These are phyloP conservation scores for Ochropleura plecta DNA, from an alignment of 2,888 invertebrate species.

Conservation along the genomic window DNA sequence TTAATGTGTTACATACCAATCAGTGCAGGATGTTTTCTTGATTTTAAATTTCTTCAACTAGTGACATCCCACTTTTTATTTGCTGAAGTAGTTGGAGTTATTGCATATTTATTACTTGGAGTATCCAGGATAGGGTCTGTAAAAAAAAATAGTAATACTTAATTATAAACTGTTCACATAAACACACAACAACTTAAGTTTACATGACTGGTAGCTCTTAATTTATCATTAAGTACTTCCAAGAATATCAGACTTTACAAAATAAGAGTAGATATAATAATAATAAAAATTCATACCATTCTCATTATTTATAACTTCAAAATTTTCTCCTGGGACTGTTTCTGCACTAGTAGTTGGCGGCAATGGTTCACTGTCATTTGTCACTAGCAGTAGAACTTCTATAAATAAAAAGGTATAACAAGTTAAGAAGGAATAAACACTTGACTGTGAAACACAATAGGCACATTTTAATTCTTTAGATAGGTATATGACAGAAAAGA, in stretches of 20 bases:
- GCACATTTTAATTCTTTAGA: not conserved
- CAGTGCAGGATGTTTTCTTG: conserved; percentile 16
- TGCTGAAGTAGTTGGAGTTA: not conserved
- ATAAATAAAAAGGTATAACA: not conserved
- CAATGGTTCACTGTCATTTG: not conserved
- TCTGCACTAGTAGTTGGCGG: not conserved
- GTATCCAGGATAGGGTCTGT: not conserved
- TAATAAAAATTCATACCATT: not conserved
- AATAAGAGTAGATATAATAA: not conserved
- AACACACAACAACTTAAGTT: no score
- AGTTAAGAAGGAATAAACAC: not conserved
- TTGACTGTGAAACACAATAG: not conserved
- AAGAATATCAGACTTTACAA: no score
- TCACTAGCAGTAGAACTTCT: not conserved
- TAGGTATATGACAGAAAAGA: no score
- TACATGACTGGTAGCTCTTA: no score
- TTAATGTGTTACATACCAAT: conserved; percentile 9
- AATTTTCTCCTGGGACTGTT: not conserved
- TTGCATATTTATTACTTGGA: no score
- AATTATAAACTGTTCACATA: not conserved
- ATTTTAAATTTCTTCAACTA: conserved; percentile 4
- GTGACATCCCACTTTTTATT: not conserved
- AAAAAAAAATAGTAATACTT: no score
- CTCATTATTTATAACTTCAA: not conserved
- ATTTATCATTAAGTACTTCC: no score